A percentile compares a stretch with the other conserved stretches of the same genome.
phyloP scores from a whole-genome alignment of 2,888 invertebrate species.

The Sympetrum striolatum region DNA sequence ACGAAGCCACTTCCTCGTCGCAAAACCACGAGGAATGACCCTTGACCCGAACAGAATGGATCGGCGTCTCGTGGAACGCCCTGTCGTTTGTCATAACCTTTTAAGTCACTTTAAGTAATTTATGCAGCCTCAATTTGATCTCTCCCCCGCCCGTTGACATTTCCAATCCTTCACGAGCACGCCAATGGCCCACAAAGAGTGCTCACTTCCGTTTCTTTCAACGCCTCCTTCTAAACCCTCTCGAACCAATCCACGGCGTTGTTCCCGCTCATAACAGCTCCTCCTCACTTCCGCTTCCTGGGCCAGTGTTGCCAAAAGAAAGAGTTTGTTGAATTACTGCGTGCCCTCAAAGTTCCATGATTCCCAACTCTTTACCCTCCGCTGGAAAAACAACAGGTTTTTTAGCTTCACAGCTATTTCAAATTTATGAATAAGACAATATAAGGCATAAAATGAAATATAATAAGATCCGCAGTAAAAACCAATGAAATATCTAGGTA shows the following conservation, averaged over 20 bases:
- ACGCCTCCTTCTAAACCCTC: not conserved
- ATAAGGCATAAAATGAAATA: no score
- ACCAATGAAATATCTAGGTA: no score
- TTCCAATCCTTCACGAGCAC: not conserved
- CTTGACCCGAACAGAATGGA: not conserved
- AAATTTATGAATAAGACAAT: no score
- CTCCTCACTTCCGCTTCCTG: not conserved
- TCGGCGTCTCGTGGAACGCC: not conserved
- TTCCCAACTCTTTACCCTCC: no score
- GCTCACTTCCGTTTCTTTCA: not conserved
- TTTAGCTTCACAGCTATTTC: no score
- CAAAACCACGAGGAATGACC: not conserved
- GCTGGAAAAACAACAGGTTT: no score
- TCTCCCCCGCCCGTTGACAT: not conserved
- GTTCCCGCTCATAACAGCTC: not conserved
- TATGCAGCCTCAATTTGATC: not conserved
- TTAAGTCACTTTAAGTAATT: not conserved
- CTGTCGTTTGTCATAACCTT: not conserved
- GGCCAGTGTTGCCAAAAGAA: not conserved
- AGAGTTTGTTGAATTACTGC: no score
- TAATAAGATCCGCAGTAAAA: no score
- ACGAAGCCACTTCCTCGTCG: not conserved
- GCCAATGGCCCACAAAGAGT: not conserved
- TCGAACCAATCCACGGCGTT: not conserved
- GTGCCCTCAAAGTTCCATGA: no score